Evolutionary conservation across 2,797 vertebrate genomes (phyloP).

Genomic region (Acanthurus leucopareius): DNA sequence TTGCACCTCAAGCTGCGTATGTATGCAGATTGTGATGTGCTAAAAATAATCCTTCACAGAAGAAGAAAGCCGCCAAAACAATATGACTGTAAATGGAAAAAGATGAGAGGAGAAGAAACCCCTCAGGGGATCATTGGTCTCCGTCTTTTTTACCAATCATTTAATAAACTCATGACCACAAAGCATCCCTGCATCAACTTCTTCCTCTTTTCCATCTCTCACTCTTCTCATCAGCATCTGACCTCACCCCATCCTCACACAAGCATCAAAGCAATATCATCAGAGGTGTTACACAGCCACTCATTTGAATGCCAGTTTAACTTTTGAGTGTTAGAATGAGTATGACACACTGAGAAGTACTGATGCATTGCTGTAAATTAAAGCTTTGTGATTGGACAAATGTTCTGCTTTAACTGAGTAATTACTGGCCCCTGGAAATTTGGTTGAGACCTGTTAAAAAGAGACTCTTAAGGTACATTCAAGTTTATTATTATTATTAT

Average conservation of each 20-base stretch:
- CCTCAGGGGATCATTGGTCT: conserved; percentile 29
- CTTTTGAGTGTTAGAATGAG: too few relatives aligned
- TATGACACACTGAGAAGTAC: too few relatives aligned
- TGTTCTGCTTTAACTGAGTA: too few relatives aligned
- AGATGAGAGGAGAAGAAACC: not conserved
- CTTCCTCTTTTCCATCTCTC: conserved; percentile 1
- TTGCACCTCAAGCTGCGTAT: not conserved
- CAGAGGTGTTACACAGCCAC: conserved; percentile 55
- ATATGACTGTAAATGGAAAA: not conserved
- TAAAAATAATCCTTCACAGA: conserved; percentile 7
- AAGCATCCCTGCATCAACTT: conserved; percentile 36
- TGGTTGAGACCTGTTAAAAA: too few relatives aligned
- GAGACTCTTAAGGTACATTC: too few relatives aligned
- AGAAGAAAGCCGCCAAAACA: conserved; percentile 7
- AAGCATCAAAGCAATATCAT: conserved; percentile 76
- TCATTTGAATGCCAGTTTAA: conserved; percentile 58
- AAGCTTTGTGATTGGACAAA: too few relatives aligned
- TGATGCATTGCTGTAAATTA: too few relatives aligned
- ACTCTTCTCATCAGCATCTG: conserved; percentile 36
- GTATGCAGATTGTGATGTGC: not conserved
- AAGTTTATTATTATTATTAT: too few relatives aligned
- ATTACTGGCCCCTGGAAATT: too few relatives aligned
- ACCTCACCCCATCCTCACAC: conserved; percentile 40
- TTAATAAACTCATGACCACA: conserved; percentile 46
- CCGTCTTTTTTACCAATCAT: conserved; percentile 16